These are phyloP conservation scores for Gavialis gangeticus DNA, from an alignment of 2,113 vertebrate genomes.

Conservation along the genomic window DNA sequence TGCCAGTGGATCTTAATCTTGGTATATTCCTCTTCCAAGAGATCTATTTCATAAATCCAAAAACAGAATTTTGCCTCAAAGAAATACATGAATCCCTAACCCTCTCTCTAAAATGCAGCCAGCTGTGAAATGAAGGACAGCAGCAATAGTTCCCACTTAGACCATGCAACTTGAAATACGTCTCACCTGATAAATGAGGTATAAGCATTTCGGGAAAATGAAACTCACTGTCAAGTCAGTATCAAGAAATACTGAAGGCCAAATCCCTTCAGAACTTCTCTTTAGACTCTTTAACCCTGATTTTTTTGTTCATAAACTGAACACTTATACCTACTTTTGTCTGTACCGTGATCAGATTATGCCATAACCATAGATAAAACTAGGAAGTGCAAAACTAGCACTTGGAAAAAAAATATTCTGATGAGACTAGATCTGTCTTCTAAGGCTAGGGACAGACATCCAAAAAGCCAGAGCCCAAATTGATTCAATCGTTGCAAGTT, in stretches of 20 bases:
- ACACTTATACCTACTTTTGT: background rate
- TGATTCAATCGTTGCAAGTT: no score
- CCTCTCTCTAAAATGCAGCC: background rate
- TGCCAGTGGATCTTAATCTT: background rate
- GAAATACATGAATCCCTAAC: background rate
- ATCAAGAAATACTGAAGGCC: background rate
- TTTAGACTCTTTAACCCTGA: background rate
- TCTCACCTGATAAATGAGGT: background rate
- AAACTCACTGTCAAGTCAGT: background rate
- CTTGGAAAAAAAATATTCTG: background rate
- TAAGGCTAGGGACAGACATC: background rate
- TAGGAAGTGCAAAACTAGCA: background rate
- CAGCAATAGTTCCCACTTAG: background rate
- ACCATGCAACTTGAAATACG: background rate
- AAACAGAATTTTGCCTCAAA: background rate
- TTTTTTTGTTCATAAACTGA: background rate
- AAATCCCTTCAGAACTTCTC: background rate
- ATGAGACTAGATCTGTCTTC: background rate
- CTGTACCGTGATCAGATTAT: no score
- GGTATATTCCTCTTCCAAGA: background rate
- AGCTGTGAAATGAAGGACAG: background rate
- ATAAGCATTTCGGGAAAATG: background rate
- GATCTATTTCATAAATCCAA: fast-evolving
- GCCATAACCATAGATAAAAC: background rate
- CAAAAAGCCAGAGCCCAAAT: no score